phyloP scores from a whole-genome alignment of 2,797 vertebrate species.

The Eospalax fontanierii region DNA sequence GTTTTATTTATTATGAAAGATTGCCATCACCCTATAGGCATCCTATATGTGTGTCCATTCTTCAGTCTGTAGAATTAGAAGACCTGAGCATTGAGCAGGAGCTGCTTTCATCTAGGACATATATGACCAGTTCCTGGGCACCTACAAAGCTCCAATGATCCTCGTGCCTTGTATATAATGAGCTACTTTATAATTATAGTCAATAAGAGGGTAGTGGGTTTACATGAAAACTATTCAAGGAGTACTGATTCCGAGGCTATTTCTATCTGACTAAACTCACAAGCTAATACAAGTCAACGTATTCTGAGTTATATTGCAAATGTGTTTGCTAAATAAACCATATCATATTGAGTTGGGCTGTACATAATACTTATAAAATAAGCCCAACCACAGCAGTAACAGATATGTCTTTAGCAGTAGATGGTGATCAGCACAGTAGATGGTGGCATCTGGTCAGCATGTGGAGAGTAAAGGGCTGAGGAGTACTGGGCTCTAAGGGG shows the following conservation, averaged over 20 bases:
- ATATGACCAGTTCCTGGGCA: not conserved
- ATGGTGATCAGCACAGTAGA: not conserved
- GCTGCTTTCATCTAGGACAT: slow-evolving; percentile 30
- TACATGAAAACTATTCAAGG: not conserved
- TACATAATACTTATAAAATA: not conserved
- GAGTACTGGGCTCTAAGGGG: not conserved
- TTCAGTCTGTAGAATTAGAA: not conserved
- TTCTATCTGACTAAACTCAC: slow-evolving; percentile 21
- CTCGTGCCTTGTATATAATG: not conserved
- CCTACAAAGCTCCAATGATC: not conserved
- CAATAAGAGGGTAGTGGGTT: not conserved
- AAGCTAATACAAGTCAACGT: not conserved
- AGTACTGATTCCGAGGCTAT: not conserved
- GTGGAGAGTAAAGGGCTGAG: not conserved
- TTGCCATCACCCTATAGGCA: not conserved
- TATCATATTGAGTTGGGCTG: not conserved
- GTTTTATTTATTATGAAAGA: not conserved
- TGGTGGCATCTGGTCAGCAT: not conserved
- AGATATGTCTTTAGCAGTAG: not conserved
- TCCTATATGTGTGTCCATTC: slow-evolving; percentile 47
- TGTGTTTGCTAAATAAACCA: slow-evolving; percentile 34
- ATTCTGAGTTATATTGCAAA: slow-evolving; percentile 15
- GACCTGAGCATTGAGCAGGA: not conserved
- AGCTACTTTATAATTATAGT: not conserved
- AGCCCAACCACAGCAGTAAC: not conserved